phyloP scores from a whole-genome alignment of 1,140 invertebrate genomes.

The Meloidogyne hapla region DNA sequence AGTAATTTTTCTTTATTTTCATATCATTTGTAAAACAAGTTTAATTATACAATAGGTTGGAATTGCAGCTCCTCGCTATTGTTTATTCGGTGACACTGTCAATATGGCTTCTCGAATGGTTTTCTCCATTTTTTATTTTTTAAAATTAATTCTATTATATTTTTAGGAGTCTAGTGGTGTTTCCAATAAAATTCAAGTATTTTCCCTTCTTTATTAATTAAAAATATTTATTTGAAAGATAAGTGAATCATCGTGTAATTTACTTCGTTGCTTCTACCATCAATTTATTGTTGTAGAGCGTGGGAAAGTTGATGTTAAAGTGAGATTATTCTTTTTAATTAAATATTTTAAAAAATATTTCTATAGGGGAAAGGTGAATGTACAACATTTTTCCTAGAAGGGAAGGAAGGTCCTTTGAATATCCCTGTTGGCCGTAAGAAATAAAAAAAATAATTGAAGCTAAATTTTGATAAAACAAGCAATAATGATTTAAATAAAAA shows the following conservation, averaged over 20 bases:
- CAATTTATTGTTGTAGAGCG: constrained; percentile 56
- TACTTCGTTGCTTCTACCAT: constrained; percentile 61
- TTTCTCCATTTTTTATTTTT: neutral
- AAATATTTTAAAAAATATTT: neutral
- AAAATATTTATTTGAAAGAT: constrained; percentile 49
- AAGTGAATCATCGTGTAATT: constrained; percentile 56
- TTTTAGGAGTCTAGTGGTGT: constrained; percentile 57
- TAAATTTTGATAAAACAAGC: neutral
- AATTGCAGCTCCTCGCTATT: constrained; percentile 84
- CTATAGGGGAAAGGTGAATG: constrained; percentile 60
- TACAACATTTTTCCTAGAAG: constrained; percentile 58
- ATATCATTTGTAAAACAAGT: neutral
- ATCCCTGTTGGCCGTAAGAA: constrained; percentile 17
- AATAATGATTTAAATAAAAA: neutral
- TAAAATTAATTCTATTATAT: neutral
- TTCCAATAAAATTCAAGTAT: constrained; percentile 61
- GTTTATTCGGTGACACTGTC: constrained; percentile 72
- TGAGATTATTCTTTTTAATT: constrained; percentile 23
- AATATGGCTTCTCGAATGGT: constrained; percentile 62
- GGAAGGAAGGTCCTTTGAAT: constrained; percentile 46
- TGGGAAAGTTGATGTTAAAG: constrained; percentile 61
- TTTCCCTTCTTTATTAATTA: neutral
- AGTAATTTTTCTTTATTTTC: constrained; percentile 67
- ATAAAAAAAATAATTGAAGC: neutral
- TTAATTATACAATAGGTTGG: no score